These are phyloP conservation scores for Drosophila mercatorum DNA, from an alignment of 2,888 invertebrate species.

Conservation along the genomic window DNA sequence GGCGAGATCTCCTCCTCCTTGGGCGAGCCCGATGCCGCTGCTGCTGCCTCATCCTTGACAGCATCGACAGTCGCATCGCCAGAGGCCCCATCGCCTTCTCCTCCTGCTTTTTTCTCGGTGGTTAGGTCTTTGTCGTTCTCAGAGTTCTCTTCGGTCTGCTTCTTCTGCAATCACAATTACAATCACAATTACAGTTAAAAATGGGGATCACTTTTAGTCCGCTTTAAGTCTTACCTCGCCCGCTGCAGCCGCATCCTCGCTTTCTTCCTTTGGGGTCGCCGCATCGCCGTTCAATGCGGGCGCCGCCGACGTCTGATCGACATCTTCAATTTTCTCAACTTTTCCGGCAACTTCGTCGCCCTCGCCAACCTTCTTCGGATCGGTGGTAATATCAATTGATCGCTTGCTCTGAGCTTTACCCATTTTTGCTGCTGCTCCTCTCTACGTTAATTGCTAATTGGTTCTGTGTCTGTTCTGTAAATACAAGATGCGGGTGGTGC, in stretches of 20 bases:
- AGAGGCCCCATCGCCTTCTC: slow-evolving; percentile 46
- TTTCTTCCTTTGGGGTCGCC: slow-evolving; percentile 87
- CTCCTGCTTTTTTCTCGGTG: slow-evolving; percentile 87
- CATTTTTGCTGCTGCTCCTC: slow-evolving; percentile 85
- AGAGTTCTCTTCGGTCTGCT: slow-evolving; percentile 85
- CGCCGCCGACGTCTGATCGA: slow-evolving; percentile 86
- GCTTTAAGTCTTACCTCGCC: slow-evolving; percentile 46
- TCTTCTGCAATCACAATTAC: slow-evolving; percentile 85
- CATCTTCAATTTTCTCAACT: slow-evolving; percentile 91
- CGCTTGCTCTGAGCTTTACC: slow-evolving; percentile 95
- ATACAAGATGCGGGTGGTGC: slow-evolving; percentile 31
- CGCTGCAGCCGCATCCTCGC: slow-evolving; percentile 82
- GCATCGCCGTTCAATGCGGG: slow-evolving; percentile 88
- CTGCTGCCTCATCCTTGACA: slow-evolving; percentile 61
- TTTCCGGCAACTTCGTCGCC: slow-evolving; percentile 88
- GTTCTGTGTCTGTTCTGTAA: slow-evolving; percentile 46
- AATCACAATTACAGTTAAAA: background rate
- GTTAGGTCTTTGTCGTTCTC: slow-evolving; percentile 89
- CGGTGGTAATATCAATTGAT: slow-evolving; percentile 93
- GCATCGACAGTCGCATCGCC: slow-evolving; percentile 68
- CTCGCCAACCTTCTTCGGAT: slow-evolving; percentile 85
- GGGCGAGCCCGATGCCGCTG: slow-evolving; percentile 50
- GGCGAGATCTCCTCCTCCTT: slow-evolving; percentile 82
- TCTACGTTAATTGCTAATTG: slow-evolving; percentile 83
- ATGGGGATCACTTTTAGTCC: background rate